These are phyloP conservation scores for Heliconius hermathena DNA, from an alignment of 1,140 invertebrate genomes.

Conservation along the genomic window DNA sequence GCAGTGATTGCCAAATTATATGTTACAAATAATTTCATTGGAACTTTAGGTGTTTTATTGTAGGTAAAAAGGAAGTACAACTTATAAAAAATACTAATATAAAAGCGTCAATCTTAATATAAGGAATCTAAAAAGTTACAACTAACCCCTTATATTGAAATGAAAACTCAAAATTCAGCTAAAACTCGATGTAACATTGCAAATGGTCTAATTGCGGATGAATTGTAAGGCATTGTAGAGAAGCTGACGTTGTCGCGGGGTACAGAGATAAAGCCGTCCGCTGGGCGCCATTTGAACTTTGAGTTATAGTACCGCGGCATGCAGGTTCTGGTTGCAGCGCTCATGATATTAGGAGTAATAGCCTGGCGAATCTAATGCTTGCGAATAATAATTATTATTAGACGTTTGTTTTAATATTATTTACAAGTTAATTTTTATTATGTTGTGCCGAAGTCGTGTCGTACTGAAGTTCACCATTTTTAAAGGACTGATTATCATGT, in stretches of 20 bases:
- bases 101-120: too few species aligned
- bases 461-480: too few species aligned
- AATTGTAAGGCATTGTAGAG: not conserved
- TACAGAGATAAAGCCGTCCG: conserved; percentile 10
- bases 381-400: not conserved
- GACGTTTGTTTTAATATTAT: not conserved
- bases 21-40: too few species aligned
- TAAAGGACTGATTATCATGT: too few species aligned
- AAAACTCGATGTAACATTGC: not conserved
- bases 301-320: conserved; percentile 3
- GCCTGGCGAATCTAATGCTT: not conserved
- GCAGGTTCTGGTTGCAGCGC: not conserved
- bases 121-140: too few species aligned
- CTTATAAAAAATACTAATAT: too few species aligned
- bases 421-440: too few species aligned
- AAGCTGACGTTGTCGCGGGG: conserved; percentile 7
- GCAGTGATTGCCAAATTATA: too few species aligned
- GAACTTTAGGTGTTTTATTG: too few species aligned
- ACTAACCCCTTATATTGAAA: not conserved
- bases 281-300: conserved; percentile 8
- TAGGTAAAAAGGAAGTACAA: too few species aligned
- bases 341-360: not conserved
- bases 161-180: not conserved
- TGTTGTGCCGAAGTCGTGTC: too few species aligned
- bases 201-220: conserved; percentile 9